Base-by-base conservation (phyloP, 2,888 invertebrate genomes). In the Graphium colonna region DNA sequence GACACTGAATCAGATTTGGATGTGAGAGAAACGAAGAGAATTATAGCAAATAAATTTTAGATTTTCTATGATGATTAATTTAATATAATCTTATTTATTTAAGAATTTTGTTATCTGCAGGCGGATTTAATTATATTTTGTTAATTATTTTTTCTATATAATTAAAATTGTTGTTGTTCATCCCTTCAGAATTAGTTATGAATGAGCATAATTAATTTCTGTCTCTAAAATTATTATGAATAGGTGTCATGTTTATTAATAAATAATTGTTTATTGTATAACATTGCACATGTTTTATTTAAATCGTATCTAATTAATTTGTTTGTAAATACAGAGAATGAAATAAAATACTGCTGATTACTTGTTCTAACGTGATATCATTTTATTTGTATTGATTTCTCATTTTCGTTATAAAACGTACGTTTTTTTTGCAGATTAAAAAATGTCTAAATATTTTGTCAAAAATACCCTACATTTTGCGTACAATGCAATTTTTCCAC, bases 1-100 rank as follows among this genome's bases (percentile, higher is more conserved):
- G 86, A 85, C 45, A 84, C 85, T 0, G 86, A 86, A 52, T 84
- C 87, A 0, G 81, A 84, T 55, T 50, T 77, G 28, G 83, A 83
- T 60, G 75, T 75, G 15, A 74, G 59, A 46, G 79, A 81, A 46
- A 64, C 55, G 7, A 68, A 60, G 5, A 65, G 64, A 44, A 67
- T 75, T 12, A 47, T 72, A 13, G 52, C 48, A 16, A 63, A 61
- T 55, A 63, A 65, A 48, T 60, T 15, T 4, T 13, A 46, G 26
- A 1, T 31, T 1, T 16, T 13, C 21, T 43, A 16, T 39, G 8
- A 17, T 18, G 33, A 3, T 3, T 28, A 28, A 28, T 28, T 8
- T 7, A 40, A 9, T 16, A 1, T 33, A 41, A n/a, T n/a, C n/a
- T n/a, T 1, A 13, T 36, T 18, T 36, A 17, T 12, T 31, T 17